Conservation (phyloP, 2,888 invertebrate genomes). For the Pogonocherus hispidulus region DNA sequence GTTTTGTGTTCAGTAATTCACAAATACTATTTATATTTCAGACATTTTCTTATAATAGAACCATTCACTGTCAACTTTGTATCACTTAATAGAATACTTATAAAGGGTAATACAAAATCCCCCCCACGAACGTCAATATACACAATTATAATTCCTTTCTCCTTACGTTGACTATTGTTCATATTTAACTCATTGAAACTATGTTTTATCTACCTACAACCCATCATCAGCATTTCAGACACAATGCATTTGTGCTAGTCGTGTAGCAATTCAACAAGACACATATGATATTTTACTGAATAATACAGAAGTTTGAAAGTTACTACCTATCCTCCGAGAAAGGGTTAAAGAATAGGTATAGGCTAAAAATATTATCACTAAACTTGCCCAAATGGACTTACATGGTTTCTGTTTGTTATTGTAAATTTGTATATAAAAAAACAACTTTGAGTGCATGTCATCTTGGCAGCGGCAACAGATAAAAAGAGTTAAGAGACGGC, state of each 20-base stretch:
- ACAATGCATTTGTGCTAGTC: constrained; percentile 25
- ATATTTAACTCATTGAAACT: constrained; percentile 43
- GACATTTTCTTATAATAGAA: constrained; percentile 40
- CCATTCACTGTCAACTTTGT: constrained; percentile 39
- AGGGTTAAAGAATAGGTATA: neutral
- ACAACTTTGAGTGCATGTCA: no score
- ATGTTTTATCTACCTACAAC: constrained; percentile 38
- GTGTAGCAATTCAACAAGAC: constrained; percentile 25
- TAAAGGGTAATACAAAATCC: constrained; percentile 41
- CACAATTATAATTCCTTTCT: constrained; percentile 44
- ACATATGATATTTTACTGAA: constrained; percentile 17
- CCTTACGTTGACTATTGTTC: constrained; percentile 41
- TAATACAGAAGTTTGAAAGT: constrained; percentile 8
- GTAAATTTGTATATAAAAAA: no score
- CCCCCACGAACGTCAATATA: constrained; percentile 39
- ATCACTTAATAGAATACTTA: constrained; percentile 34
- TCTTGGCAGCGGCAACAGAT: no score
- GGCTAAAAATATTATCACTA: neutral
- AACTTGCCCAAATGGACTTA: no score
- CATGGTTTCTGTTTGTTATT: no score
- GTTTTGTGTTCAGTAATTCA: constrained; percentile 24
- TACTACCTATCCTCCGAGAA: constrained; percentile 1
- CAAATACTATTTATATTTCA: constrained; percentile 31
- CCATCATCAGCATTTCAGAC: constrained; percentile 32
- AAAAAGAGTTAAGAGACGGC: no score